Evolutionary conservation across 2,113 vertebrate species (phyloP), one percentile per base, ranked within the genome.

Genomic region (Myotis yumanensis): DNA sequence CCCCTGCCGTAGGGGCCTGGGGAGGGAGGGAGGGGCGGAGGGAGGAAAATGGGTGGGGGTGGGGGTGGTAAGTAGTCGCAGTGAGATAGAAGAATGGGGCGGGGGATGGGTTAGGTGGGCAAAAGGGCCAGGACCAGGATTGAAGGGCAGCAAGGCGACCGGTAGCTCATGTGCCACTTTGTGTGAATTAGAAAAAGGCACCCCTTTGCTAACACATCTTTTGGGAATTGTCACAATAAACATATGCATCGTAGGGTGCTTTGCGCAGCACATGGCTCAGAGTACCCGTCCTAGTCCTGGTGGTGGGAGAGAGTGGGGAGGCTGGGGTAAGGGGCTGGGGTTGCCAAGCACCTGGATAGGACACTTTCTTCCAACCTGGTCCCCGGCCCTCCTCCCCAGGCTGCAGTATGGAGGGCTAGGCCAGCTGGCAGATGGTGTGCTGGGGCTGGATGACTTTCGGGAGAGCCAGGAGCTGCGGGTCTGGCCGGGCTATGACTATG

Each of bases 401-500:
- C 93, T 99, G 96, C 98, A 99, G 95, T 99, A 99, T 0, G 99
- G 99, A 17, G 99, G 99, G 6, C 96, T 99, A 88, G 99, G 99
- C 71, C 99, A 99, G 96, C 97, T 99, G 96, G 98, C 98, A 0
- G 99, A 99, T 0, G 99, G 99, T 0, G 99, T 99, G 82, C 96
- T 99, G 80, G 99, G 99, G 2, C 97, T 98, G 89, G 99, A 99
- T 5, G 99, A 99, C 97, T 99, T 99, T 86, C 95, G 97, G 62
- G 93, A 99, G 97, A 99, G 97, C 46, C 99, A 98, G 64, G 99
- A 99, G 97, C 98, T 99, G 22, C 98, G 98, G 14, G 99, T 99
- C 32, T 99, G 99, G 99, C 98, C 99, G 0, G 99, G 99, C 11
- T 99, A 99, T 1, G 99, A 99, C 97, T 99, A 99, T 15, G 98